phyloP scores from a whole-genome alignment of 2,113 vertebrate genomes.

The Tragelaphus buxtoni region DNA sequence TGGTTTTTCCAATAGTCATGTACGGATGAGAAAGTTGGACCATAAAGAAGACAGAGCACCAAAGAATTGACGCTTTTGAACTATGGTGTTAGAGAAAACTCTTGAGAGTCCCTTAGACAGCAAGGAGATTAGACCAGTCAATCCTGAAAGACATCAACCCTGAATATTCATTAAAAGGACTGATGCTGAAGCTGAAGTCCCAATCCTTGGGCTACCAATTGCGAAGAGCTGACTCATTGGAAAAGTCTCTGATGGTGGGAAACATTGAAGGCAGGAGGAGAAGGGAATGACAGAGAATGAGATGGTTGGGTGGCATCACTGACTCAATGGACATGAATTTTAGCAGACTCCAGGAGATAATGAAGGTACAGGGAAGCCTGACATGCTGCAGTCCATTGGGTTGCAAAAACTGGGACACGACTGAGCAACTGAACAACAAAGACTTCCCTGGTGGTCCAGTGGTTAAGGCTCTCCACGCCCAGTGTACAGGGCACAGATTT shows the following conservation, averaged over 20 bases:
- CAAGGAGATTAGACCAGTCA: neutral
- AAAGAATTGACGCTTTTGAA: neutral
- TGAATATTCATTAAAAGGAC: neutral
- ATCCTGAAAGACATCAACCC: neutral
- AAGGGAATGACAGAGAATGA: neutral
- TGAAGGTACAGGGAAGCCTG: neutral
- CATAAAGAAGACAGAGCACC: neutral
- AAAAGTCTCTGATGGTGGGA: neutral
- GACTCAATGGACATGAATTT: neutral
- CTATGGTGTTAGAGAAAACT: neutral
- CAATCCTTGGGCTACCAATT: neutral
- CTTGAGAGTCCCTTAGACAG: neutral
- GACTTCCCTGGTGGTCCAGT: neutral
- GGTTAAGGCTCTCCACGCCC: neutral
- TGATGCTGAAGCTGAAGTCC: neutral
- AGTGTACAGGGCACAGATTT: neutral
- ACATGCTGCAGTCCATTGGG: neutral
- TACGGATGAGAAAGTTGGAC: neutral
- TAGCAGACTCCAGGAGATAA: neutral
- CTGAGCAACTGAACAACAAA: neutral
- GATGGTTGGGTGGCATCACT: neutral
- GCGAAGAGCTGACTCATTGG: neutral
- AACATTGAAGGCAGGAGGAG: neutral
- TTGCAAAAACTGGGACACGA: neutral
- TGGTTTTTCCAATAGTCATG: neutral